Conservation (phyloP, 2,113 vertebrate species). For the Pimephales promelas region DNA sequence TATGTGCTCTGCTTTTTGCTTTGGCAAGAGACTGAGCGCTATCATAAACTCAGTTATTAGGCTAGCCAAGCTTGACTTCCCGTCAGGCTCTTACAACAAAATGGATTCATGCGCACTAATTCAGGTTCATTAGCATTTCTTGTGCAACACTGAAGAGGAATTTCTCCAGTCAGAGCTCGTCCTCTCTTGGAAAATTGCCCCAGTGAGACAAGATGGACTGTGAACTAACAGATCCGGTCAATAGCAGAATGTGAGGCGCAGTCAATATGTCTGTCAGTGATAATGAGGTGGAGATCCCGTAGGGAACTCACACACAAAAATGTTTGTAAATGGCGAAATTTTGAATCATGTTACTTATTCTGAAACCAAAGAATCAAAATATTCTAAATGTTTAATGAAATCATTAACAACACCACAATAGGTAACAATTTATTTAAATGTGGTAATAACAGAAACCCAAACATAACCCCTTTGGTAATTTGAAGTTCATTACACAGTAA, state of each 20-base stretch:
- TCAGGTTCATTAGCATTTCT: constrained; percentile 34
- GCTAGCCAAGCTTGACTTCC: constrained; percentile 17
- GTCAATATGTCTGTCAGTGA: constrained; percentile 44
- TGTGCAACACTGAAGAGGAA: constrained; percentile 19
- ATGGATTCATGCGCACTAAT: constrained; percentile 8
- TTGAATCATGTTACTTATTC: not conserved
- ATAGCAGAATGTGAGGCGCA: constrained; percentile 29
- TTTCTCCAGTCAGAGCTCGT: constrained; percentile 27
- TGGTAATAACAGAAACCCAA: too few species aligned
- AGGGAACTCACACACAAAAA: not conserved
- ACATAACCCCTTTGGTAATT: too few species aligned
- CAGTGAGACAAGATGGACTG: constrained; percentile 20
- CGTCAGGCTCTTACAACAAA: constrained; percentile 21
- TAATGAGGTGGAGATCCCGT: constrained; percentile 31
- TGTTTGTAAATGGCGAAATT: not conserved
- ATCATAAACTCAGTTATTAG: constrained; percentile 9
- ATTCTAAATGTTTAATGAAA: too few species aligned
- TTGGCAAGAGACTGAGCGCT: not conserved
- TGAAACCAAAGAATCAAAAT: not conserved
- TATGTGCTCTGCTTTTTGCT: constrained; percentile 1
- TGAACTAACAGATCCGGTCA: constrained; percentile 45
- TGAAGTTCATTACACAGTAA: too few species aligned
- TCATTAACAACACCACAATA: too few species aligned
- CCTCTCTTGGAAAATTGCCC: constrained; percentile 27
- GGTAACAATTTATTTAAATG: too few species aligned